Evolutionary conservation across 2,797 vertebrate species (phyloP), one percentile per base, ranked within the genome.

Genomic region (Myoxocephalus aenaeus): DNA sequence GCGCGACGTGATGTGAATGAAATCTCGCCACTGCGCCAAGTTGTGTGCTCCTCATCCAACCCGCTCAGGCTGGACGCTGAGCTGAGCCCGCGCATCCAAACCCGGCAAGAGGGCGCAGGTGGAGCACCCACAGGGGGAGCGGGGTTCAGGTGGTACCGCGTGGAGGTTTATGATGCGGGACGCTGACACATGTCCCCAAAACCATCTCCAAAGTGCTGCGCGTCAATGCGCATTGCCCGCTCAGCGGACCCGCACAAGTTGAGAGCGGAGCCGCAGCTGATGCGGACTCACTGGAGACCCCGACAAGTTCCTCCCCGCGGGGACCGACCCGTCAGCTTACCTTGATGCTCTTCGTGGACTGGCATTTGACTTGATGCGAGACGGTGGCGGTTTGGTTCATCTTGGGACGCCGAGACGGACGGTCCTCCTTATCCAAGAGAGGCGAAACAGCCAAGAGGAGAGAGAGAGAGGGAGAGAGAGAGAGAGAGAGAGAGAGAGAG

Each of bases 351-450:
- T 97, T 97, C 3, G 96, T 91, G 29, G 97, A 93, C 80, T 97
- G 97, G 86, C 97, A 97, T 89, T 97, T 96, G 54, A 96, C 96
- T 75, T 98, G 97, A 85, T 98, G 97, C 83, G 97, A 98, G 56
- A 98, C 97, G 53, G 93, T 94, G 78, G 96, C 96, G 51, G 97
- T 97, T 92, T 98, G 97, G 94, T 98, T 98, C 97, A 98, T 98
- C 70, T 84, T 96, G 94, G 91, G 90, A 90, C 86, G 82, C 92
- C 80, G 82, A 59, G 32, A 22, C 62, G n/a, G 76, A 65, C 65
- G 53, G 72, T 77, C 75, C 71, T 62, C 48, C 59, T 14, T 80
- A 83, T 89, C 89, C 93, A 88, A 81, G 66, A 27, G 66, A 69
- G 27, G 42, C 27, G 29, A 63, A 68, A 48, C 42, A 65, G 75